phyloP scores from a whole-genome alignment of 2,113 vertebrate genomes.

The Myiozetetes cayanensis region DNA sequence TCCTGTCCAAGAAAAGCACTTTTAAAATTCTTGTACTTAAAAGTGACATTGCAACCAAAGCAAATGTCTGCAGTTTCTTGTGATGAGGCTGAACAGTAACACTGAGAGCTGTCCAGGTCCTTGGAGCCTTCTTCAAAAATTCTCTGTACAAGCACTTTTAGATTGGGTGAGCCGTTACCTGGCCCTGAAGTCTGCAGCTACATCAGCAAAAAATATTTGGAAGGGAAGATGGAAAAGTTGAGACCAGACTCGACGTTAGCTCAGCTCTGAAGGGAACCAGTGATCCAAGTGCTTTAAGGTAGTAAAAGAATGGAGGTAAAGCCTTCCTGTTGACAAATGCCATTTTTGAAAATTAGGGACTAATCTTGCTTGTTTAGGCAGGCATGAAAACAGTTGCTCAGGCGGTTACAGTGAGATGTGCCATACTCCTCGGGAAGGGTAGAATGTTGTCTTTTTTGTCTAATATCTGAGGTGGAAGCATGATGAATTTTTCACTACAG shows the following conservation, averaged over 20 bases:
- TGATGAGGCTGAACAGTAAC: background rate
- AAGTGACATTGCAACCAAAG: background rate
- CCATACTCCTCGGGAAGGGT: rapidly evolving
- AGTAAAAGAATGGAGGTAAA: background rate
- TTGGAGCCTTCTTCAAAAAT: background rate
- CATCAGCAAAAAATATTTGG: background rate
- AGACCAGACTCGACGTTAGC: background rate
- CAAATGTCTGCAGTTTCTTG: background rate
- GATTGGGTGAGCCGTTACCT: background rate
- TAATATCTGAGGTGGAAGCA: background rate
- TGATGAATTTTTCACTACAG: background rate
- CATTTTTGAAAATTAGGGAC: background rate
- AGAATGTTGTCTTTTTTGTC: background rate
- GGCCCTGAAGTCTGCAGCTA: background rate
- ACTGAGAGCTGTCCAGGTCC: background rate
- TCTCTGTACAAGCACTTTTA: background rate
- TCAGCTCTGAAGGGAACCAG: background rate
- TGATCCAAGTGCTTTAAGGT: background rate
- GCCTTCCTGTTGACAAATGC: background rate
- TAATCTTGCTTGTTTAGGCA: background rate
- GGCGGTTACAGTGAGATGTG: background rate
- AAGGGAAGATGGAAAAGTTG: background rate
- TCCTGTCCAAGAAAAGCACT: background rate
- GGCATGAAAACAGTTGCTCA: background rate
- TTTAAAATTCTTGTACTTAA: background rate